A percentile compares a stretch with the other conserved stretches of the same genome.
These are phyloP conservation scores for Eretmocerus hayati DNA, from an alignment of 2,888 invertebrate genomes.

Conservation along the genomic window DNA sequence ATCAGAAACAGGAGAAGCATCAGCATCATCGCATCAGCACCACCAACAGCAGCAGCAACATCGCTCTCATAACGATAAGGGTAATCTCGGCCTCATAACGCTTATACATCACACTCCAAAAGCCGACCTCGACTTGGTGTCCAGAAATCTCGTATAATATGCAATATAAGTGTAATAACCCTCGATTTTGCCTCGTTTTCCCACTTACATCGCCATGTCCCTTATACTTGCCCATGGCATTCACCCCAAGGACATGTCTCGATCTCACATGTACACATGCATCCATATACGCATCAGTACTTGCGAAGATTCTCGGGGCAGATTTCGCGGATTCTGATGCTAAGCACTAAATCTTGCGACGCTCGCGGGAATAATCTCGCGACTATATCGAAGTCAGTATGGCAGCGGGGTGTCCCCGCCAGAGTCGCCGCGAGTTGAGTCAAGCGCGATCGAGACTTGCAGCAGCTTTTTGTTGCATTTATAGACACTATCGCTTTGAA, in stretches of 20 bases:
- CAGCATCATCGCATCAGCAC: no score
- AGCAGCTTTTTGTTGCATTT: no score
- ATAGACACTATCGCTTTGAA: no score
- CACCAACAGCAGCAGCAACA: no score
- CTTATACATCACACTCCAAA: no score
- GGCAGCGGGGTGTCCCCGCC: conserved; percentile 43
- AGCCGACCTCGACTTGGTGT: no score
- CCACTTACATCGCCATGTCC: background rate
- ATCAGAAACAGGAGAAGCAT: no score
- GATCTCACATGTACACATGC: background rate
- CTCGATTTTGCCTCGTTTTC: background rate
- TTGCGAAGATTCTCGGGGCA: conserved; percentile 42
- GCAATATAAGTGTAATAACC: no score
- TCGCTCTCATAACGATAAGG: no score
- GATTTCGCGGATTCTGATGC: conserved; percentile 34
- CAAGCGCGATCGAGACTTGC: no score
- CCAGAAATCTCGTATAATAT: no score
- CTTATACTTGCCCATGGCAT: background rate
- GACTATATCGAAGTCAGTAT: conserved; percentile 45
- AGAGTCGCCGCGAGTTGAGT: background rate
- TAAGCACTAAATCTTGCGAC: conserved; percentile 42
- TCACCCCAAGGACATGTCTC: background rate
- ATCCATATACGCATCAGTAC: background rate
- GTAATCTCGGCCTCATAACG: no score
- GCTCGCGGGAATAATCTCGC: conserved; percentile 37